A percentile compares a stretch with the other conserved stretches of the same genome.
phyloP scores from a whole-genome alignment of 1,140 invertebrate species.

The Meloidogyne floridensis region DNA sequence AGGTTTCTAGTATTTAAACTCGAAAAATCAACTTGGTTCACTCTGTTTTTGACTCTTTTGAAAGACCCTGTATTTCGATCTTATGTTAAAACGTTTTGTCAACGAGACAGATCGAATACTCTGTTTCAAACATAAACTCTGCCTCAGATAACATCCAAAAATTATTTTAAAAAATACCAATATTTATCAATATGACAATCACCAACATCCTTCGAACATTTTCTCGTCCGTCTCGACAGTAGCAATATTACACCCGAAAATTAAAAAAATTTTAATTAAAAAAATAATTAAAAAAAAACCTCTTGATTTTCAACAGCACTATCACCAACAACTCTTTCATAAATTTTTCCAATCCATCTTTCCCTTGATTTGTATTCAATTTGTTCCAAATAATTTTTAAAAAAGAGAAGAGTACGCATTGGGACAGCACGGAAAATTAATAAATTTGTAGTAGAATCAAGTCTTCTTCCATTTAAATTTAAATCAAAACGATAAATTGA shows the following conservation, averaged over 20 bases:
- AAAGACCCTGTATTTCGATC: no score
- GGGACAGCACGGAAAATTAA: not conserved
- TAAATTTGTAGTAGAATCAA: not conserved
- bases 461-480: not conserved
- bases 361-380: not conserved
- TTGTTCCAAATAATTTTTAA: not conserved
- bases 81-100: no score
- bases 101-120: no score
- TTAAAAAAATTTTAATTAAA: not conserved
- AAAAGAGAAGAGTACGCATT: not conserved
- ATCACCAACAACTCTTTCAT: not conserved
- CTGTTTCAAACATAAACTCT: no score
- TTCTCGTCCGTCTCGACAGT: not conserved
- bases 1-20: no score
- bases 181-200: constrained; percentile 30
- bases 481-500: not conserved
- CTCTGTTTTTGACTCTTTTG: no score
- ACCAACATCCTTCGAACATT: not conserved
- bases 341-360: not conserved
- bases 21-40: no score
- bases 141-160: not conserved
- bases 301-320: not conserved
- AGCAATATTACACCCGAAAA: constrained; percentile 21
- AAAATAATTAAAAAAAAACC: not conserved
- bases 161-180: constrained; percentile 10